These are phyloP conservation scores for Exocentrus adspersus DNA, from an alignment of 2,888 invertebrate species.

Conservation along the genomic window DNA sequence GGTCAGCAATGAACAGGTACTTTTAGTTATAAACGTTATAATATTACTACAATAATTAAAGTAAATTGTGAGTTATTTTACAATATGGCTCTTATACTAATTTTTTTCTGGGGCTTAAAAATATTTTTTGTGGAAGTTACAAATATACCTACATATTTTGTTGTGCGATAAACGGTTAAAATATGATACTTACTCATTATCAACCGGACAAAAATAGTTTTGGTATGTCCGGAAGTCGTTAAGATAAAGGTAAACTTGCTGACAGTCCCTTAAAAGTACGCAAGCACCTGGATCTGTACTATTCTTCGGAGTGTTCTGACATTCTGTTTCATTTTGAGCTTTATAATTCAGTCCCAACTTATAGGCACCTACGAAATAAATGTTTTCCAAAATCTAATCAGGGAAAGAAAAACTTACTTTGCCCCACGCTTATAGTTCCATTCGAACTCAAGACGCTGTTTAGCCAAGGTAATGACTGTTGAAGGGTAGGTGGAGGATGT, in stretches of 20 bases:
- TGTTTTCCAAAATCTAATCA: too few species aligned
- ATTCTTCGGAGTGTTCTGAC: slow-evolving; percentile 25
- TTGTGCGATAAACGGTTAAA: too few species aligned
- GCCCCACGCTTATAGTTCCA: slow-evolving; percentile 12
- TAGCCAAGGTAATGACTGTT: slow-evolving; percentile 13
- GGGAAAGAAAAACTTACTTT: slow-evolving; percentile 6
- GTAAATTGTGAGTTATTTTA: too few species aligned
- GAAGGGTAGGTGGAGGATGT: not conserved
- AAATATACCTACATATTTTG: too few species aligned
- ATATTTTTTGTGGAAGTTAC: too few species aligned
- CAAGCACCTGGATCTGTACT: slow-evolving; percentile 22
- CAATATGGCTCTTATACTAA: too few species aligned
- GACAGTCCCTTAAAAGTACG: slow-evolving; percentile 25
- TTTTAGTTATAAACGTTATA: too few species aligned
- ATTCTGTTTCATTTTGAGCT: not conserved
- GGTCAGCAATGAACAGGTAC: too few species aligned
- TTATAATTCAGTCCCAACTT: slow-evolving; percentile 21
- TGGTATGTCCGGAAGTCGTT: slow-evolving; percentile 29
- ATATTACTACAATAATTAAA: too few species aligned
- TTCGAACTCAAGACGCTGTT: not conserved
- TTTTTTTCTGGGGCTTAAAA: not conserved
- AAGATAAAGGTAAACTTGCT: slow-evolving; percentile 16
- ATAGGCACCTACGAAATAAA: slow-evolving; percentile 27
- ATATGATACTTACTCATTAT: slow-evolving; percentile 17
- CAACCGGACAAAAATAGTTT: slow-evolving; percentile 29